Percentiles rank a stretch among this genome's conserved stretches.
phyloP scores from a whole-genome alignment of 2,888 invertebrate genomes.

The Epicampocera succincta region DNA sequence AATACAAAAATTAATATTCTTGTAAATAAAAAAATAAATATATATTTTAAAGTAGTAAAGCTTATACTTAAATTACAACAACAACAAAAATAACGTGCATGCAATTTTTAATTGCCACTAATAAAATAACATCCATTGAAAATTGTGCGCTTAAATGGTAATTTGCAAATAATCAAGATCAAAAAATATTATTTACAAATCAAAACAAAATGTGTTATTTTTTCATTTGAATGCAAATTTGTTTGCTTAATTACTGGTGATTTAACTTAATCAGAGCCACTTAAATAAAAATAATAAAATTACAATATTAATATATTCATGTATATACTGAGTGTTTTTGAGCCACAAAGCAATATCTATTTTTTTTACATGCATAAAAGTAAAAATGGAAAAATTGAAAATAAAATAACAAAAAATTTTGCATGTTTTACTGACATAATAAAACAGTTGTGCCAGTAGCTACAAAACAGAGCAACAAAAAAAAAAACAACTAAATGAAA shows the following conservation, averaged over 20 bases:
- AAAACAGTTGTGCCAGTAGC: constrained; percentile 40
- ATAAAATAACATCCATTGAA: no score
- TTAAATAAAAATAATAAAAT: constrained; percentile 19
- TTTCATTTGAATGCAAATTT: constrained; percentile 9
- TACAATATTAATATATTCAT: not conserved
- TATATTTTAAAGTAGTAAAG: not conserved
- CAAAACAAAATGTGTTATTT: not conserved
- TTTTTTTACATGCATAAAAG: not conserved
- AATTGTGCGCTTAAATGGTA: constrained; percentile 30
- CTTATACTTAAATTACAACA: no score
- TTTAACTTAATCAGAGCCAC: constrained; percentile 6
- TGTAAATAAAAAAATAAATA: constrained; percentile 8
- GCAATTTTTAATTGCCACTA: no score
- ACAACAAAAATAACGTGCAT: no score
- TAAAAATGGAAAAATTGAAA: not conserved
- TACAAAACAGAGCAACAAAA: constrained; percentile 31
- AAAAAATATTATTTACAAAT: not conserved
- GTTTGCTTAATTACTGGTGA: constrained; percentile 11
- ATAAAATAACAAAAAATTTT: constrained; percentile 36
- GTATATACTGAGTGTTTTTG: no score
- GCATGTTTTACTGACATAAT: constrained; percentile 61
- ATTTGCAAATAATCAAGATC: constrained; percentile 1
- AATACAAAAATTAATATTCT: not conserved
- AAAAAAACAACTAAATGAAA: no score
- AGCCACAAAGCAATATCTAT: not conserved